phyloP scores from a whole-genome alignment of 2,113 vertebrate genomes.

The Leptodactylus fuscus region DNA sequence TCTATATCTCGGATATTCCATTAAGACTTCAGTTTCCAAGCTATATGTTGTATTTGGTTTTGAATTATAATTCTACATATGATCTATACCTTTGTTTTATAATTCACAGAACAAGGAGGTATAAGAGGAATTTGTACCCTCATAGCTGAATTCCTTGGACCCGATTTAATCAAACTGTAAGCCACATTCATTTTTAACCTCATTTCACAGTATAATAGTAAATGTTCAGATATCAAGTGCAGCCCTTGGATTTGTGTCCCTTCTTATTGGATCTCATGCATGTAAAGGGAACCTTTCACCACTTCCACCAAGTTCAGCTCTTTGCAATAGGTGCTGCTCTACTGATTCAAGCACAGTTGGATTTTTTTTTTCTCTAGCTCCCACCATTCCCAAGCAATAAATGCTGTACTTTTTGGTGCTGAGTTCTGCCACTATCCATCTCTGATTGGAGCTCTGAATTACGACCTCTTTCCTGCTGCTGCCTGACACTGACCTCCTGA shows the following conservation, averaged over 20 bases:
- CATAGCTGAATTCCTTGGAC: constrained; percentile 66
- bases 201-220: neutral
- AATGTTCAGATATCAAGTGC: neutral
- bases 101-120: constrained; percentile 71
- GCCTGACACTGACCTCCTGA: too few relatives aligned
- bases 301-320: too few relatives aligned
- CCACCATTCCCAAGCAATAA: too few relatives aligned
- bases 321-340: too few relatives aligned
- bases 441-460: too few relatives aligned
- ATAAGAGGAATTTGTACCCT: constrained; percentile 70
- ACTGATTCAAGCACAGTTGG: too few relatives aligned
- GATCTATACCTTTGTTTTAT: neutral
- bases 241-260: neutral
- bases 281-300: neutral
- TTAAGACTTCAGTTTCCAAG: neutral
- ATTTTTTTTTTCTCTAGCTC: too few relatives aligned
- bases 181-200: constrained; percentile 15
- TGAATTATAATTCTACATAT: neutral
- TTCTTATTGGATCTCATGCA: neutral
- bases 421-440: too few relatives aligned
- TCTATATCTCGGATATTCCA: neutral
- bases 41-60: neutral
- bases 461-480: too few relatives aligned
- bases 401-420: too few relatives aligned
- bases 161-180: constrained; percentile 76